Percentiles rank a stretch among this genome's conserved stretches.
Evolutionary conservation across 2,797 vertebrate genomes (phyloP).

Genomic region (Smutsia temminckii): DNA sequence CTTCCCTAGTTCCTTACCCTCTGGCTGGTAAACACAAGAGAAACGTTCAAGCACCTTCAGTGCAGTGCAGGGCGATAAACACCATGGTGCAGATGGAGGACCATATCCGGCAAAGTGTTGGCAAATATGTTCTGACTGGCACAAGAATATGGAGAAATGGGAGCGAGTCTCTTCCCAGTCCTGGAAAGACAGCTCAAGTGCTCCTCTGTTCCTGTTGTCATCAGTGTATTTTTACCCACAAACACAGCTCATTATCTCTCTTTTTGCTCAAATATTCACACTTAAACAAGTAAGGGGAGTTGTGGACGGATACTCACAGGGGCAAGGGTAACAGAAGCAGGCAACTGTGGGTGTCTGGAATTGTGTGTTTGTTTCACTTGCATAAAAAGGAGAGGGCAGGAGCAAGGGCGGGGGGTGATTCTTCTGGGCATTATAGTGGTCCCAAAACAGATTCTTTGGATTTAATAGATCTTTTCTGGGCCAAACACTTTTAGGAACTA

Average conservation of each 20-base stretch:
- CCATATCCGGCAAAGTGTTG: fast-evolving
- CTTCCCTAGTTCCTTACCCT: not conserved
- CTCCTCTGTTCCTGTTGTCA: fast-evolving
- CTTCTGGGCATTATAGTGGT: not conserved
- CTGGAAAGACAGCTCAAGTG: not conserved
- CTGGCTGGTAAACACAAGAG: not conserved
- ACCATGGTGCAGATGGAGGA: not conserved
- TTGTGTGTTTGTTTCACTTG: fast-evolving
- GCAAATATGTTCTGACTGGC: not conserved
- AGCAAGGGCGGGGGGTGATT: not conserved
- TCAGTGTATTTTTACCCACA: not conserved
- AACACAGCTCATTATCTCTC: not conserved
- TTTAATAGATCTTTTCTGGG: not conserved
- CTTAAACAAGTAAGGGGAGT: not conserved
- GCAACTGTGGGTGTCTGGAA: not conserved
- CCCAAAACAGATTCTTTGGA: not conserved
- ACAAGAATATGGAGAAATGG: not conserved
- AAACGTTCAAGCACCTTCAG: fast-evolving
- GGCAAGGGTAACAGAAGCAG: not conserved
- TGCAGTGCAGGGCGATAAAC: not conserved
- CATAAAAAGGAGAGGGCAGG: not conserved
- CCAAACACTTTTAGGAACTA: not conserved
- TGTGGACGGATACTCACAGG: not conserved
- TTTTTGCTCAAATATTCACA: not conserved
- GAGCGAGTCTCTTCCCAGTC: not conserved